phyloP scores from a whole-genome alignment of 1,140 invertebrate genomes.

The Neodiprion virginianus region DNA sequence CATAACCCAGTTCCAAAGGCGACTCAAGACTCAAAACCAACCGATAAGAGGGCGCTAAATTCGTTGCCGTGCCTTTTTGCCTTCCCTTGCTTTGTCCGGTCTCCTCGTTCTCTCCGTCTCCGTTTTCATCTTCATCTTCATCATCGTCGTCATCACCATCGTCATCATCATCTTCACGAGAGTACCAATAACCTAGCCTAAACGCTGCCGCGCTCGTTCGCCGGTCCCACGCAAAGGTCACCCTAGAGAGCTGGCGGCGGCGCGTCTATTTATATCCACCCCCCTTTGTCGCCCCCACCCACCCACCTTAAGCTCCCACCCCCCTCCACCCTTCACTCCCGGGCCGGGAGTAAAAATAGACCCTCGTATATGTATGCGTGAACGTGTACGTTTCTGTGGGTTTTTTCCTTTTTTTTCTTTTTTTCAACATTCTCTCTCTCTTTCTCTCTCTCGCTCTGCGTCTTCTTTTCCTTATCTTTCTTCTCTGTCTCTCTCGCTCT shows the following conservation, averaged over 20 bases:
- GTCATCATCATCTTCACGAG: not conserved
- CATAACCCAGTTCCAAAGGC: conserved; percentile 46
- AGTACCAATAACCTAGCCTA: conserved; percentile 49
- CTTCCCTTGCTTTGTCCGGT: too few relatives aligned
- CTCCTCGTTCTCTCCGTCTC: not conserved
- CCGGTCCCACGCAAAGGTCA: conserved; percentile 47
- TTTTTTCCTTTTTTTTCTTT: not conserved
- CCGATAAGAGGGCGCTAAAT: not conserved
- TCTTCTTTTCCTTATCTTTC: too few relatives aligned
- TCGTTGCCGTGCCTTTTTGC: too few relatives aligned
- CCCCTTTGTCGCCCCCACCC: conserved; percentile 25
- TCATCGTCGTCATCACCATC: too few relatives aligned
- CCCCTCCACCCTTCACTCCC: conserved; percentile 14
- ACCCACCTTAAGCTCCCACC: not conserved
- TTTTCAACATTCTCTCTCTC: conserved; percentile 26
- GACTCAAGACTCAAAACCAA: not conserved
- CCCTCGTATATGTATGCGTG: too few relatives aligned
- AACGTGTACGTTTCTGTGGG: too few relatives aligned
- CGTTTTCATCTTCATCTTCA: too few relatives aligned
- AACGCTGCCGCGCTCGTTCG: conserved; percentile 30
- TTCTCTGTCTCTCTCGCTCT: too few relatives aligned
- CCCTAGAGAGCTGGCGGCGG: conserved; percentile 31
- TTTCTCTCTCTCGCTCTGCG: not conserved
- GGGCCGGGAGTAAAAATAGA: conserved; percentile 49
- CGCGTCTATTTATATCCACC: conserved; percentile 48